Evolutionary conservation across 2,797 vertebrate genomes (phyloP).

Genomic region (Atherinosoma microstoma): DNA sequence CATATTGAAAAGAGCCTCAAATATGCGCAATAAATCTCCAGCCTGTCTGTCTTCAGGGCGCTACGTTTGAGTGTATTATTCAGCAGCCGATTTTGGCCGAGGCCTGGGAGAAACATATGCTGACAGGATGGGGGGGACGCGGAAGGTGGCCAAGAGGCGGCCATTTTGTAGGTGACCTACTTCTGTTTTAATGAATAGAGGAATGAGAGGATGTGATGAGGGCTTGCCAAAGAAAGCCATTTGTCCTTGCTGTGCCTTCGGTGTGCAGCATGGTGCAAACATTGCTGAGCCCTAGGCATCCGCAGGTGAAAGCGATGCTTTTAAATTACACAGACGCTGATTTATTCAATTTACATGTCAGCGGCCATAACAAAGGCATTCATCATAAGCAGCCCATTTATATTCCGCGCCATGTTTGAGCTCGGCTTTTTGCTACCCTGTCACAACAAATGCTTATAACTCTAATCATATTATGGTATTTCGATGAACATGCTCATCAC

Average conservation of each 20-base stretch:
- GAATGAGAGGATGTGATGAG: conserved; percentile 33
- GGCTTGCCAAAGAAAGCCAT: conserved; percentile 61
- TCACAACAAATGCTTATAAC: conserved; percentile 47
- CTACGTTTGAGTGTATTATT: conserved; percentile 73
- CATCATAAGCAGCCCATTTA: conserved; percentile 65
- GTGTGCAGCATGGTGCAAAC: conserved; percentile 40
- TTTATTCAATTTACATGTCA: conserved; percentile 66
- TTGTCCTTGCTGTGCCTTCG: conserved; percentile 59
- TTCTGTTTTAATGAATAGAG: conserved; percentile 76
- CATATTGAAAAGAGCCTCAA: conserved; percentile 62
- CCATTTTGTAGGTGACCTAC: conserved; percentile 82
- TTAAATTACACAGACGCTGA: conserved; percentile 62
- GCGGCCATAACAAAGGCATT: conserved; percentile 56
- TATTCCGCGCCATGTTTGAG: conserved; percentile 26
- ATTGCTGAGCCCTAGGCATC: conserved; percentile 41
- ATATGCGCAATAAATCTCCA: conserved; percentile 68
- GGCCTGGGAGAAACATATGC: conserved; percentile 76
- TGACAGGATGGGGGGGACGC: conserved; percentile 71
- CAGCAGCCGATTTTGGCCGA: conserved; percentile 70
- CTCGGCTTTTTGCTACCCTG: conserved; percentile 42
- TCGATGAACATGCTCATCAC: conserved; percentile 68
- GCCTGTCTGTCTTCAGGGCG: conserved; percentile 65
- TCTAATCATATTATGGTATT: conserved; percentile 71
- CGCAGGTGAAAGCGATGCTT: conserved; percentile 57
- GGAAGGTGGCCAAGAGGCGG: conserved; percentile 69